Conservation (phyloP, 2,888 invertebrate genomes). For the Anthophora plumipes region DNA sequence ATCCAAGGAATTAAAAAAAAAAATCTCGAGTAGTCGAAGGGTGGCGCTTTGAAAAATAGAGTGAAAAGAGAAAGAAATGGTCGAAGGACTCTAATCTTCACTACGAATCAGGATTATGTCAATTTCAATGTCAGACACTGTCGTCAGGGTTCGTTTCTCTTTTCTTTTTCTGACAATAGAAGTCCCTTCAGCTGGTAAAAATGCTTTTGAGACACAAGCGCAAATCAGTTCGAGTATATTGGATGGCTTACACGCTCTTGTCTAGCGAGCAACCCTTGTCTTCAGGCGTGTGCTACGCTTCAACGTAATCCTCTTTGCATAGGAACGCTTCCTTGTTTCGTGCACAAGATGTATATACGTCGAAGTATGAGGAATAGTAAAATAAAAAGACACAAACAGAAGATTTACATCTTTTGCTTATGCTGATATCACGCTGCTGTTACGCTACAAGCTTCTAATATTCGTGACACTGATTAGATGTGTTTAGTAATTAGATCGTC, state of each 20-base stretch:
- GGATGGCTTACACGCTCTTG: slow-evolving; percentile 20
- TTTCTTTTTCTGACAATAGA: slow-evolving; percentile 9
- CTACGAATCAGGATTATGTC: slow-evolving; percentile 39
- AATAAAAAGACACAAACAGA: background rate
- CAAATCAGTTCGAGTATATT: slow-evolving; percentile 36
- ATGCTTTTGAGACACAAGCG: slow-evolving; percentile 30
- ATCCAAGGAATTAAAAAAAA: slow-evolving; percentile 53
- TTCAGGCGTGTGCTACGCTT: background rate
- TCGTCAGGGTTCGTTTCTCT: slow-evolving; percentile 22
- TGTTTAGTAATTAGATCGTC: too few species aligned
- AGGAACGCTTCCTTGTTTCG: slow-evolving; percentile 3
- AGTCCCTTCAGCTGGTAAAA: slow-evolving; percentile 20
- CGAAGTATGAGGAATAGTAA: background rate
- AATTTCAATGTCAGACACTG: slow-evolving; percentile 25
- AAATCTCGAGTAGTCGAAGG: slow-evolving; percentile 39
- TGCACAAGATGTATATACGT: too few species aligned
- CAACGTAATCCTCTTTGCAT: slow-evolving; percentile 42
- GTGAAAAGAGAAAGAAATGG: background rate
- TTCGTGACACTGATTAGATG: too few species aligned
- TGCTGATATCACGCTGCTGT: background rate
- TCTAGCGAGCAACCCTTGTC: slow-evolving; percentile 20
- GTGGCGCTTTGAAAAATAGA: slow-evolving; percentile 5
- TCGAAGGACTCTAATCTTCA: slow-evolving; percentile 9
- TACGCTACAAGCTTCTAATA: too few species aligned
- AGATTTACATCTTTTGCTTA: background rate